Evolutionary conservation across 2,113 vertebrate species (phyloP), one percentile per base, ranked within the genome.

Genomic region (Megalops atlanticus): DNA sequence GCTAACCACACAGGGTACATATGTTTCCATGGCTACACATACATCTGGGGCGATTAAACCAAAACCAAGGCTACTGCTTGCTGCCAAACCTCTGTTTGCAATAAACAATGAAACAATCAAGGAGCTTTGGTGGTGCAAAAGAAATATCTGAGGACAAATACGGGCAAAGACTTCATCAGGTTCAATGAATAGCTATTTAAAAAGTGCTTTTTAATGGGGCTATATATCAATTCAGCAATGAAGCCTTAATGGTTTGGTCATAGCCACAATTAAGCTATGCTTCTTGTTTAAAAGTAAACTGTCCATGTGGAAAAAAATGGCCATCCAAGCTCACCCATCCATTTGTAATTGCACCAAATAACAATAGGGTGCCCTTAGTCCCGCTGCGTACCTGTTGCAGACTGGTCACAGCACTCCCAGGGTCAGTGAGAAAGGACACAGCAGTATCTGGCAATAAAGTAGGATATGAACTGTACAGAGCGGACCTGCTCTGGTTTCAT

Each of bases 401-500:
- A n/a, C n/a, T n/a, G n/a, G n/a, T n/a, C n/a, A n/a, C n/a, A n/a
- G 11, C 47, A 11, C 49, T 18, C 15, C 11, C 49, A n/a, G n/a
- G n/a, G n/a, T n/a, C n/a, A n/a, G n/a, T n/a, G n/a, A n/a, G 33
- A 69, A 82, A 81, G 84, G 81, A 84, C 81, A 38, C 40, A 83
- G n/a, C n/a, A n/a, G n/a, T 15, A 76, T 79, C 78, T 1, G 0
- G 64, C 75, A 82, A 84, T 86, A 45, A 38, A 74, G 74, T 80
- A 89, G 88, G 85, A 83, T 80, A 68, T 87, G 78, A 83, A 81
- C 86, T 88, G 81, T 86, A 86, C 77, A 83, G 81, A 31, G 14
- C 43, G 43, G 43, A 45, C 43, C 43, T 6, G 43, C 7, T 45
- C 7, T 45, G 0, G 43, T 45, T 45, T 1, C 43, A 45, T 45